Evolutionary conservation across 2,797 vertebrate species (phyloP).

Genomic region (Amblyopsis hoosieri): DNA sequence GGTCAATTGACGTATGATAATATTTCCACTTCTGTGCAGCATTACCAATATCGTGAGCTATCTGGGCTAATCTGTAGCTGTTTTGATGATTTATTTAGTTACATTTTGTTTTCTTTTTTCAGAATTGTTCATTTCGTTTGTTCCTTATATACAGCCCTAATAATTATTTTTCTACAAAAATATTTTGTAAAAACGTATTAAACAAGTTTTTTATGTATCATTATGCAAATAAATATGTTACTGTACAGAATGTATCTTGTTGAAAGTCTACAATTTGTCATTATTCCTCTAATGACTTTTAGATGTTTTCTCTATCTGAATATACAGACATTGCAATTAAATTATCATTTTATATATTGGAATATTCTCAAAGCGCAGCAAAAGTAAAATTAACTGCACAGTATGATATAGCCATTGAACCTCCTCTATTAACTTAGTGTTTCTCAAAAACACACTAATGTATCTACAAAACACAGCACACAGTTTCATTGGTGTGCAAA

Average conservation of each 20-base stretch:
- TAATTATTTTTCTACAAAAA: constrained; percentile 55
- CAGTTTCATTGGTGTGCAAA: no score
- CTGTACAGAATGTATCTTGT: background rate
- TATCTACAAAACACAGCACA: no score
- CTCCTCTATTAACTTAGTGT: no score
- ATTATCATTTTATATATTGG: background rate
- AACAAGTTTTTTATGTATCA: constrained; percentile 18
- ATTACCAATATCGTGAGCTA: background rate
- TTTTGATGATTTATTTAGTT: background rate
- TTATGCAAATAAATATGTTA: constrained; percentile 28
- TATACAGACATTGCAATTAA: no score
- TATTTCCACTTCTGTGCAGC: background rate
- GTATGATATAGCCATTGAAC: no score
- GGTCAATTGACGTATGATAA: no score
- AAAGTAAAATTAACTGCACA: no score
- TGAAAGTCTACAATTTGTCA: constrained; percentile 1
- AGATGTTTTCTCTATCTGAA: background rate
- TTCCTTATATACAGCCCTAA: constrained; percentile 33
- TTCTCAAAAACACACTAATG: no score
- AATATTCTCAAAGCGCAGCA: background rate
- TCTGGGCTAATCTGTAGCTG: background rate
- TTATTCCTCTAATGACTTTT: background rate
- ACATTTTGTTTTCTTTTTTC: background rate
- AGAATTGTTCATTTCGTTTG: constrained; percentile 11
- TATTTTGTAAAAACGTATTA: constrained; percentile 13